Evolutionary conservation across 2,888 invertebrate genomes (phyloP), one percentile per base, ranked within the genome.

Genomic region (Tetranychus truncatus): DNA sequence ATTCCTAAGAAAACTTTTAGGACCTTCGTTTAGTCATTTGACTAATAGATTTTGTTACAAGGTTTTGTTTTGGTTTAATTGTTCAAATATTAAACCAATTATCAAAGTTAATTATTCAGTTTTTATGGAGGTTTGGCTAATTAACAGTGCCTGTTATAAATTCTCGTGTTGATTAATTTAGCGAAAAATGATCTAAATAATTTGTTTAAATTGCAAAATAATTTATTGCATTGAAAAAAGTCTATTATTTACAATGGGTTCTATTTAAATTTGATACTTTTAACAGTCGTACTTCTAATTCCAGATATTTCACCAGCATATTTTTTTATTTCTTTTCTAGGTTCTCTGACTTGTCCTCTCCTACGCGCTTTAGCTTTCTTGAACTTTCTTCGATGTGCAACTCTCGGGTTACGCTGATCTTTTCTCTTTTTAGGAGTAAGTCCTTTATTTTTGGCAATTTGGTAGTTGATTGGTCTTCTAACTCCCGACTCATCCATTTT

Each of bases 261-360:
- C 71, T 73, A 83, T 76, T 83, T 82, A 74, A 96, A 87, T 84
- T 93, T 93, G 80, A 93, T 88, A 81, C 95, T 90, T 84, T 94
- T 92, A 81, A 89, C 89, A 74, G 94, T 89, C 80, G 89, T 87
- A 45, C 91, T 87, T 81, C 95, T 92, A 80, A 99, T 97, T 79
- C 97, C 97, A 74, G 93, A 92, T 74, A 90, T 84, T 85, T 99
- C 97, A 76, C 97, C 97, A 76, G 87, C 89, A 82, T 99, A 99
- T 78, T 89, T 87, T 46, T 86, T 85, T 6, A 88, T 81, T 84
- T 97, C 95, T 77, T 87, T 90, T 78, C 91, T 87, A 2, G 90
- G 88, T 81, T 89, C 89, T 77, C 93, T 88, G 0, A 89, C 85
- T 88, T 95, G 94, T 81, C 96, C 95, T 85, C 91, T 94, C 83